Evolutionary conservation across 92 coral and sea anemone species (phyloP).

Genomic region (Phymanthus crucifer): DNA sequence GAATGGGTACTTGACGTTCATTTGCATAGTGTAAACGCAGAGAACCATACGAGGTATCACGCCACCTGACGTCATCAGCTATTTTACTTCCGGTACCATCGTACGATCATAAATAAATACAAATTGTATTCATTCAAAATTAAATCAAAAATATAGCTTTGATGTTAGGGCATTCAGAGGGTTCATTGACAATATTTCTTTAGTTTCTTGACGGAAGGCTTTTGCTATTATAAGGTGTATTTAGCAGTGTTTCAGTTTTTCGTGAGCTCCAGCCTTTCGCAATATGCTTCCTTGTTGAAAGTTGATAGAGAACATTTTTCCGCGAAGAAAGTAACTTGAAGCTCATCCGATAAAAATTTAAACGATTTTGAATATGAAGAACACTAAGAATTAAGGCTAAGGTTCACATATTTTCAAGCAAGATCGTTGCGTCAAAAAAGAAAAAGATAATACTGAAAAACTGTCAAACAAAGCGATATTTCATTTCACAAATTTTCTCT

Average conservation of each 20-base stretch:
- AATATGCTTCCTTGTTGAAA: neutral
- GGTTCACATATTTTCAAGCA: no score
- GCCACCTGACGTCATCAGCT: conserved; percentile 47
- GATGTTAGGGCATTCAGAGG: no score
- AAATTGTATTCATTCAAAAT: neutral
- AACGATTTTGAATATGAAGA: neutral
- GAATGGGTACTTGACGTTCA: conserved; percentile 8
- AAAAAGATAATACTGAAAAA: neutral
- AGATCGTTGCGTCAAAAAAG: no score
- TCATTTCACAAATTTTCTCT: no score
- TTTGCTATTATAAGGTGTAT: neutral
- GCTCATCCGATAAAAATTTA: neutral
- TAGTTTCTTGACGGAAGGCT: neutral
- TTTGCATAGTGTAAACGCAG: conserved; percentile 4
- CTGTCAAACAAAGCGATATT: neutral
- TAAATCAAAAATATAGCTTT: neutral
- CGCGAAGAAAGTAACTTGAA: neutral
- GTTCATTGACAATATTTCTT: no score
- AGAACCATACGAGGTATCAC: conserved; percentile 48
- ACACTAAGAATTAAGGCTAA: neutral
- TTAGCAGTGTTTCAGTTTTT: neutral
- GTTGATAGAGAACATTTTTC: neutral
- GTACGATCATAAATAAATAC: neutral
- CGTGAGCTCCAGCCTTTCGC: neutral
- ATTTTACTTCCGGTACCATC: conserved; percentile 43